phyloP scores from a whole-genome alignment of 2,113 vertebrate species.

The Scatophagus argus region DNA sequence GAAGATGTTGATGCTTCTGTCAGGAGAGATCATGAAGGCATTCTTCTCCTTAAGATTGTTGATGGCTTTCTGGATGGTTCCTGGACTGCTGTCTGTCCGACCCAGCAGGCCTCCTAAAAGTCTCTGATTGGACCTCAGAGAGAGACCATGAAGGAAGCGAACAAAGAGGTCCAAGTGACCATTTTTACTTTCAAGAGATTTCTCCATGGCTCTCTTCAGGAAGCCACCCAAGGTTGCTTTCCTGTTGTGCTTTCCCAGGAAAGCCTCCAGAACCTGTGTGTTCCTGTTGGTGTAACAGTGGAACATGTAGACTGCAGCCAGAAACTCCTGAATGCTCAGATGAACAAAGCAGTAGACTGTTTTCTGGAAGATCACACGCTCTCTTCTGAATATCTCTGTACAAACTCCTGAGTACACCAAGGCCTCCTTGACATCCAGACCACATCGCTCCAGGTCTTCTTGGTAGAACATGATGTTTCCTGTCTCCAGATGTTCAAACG shows the following conservation, averaged over 20 bases:
- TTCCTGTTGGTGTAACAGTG: conserved; percentile 1
- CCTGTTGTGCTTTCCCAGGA: not conserved
- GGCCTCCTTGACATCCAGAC: conserved; percentile 40
- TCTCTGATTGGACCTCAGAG: too few species aligned
- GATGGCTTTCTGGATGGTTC: too few species aligned
- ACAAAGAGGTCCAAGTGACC: too few species aligned
- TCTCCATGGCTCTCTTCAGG: too few species aligned
- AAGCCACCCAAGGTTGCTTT: too few species aligned
- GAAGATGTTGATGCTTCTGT: too few species aligned
- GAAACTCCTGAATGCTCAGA: conserved; percentile 55
- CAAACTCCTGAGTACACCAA: conserved; percentile 48
- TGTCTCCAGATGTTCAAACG: conserved; percentile 36
- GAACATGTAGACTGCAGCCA: conserved; percentile 39
- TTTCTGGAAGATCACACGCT: conserved; percentile 21
- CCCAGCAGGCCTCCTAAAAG: too few species aligned
- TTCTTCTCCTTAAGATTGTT: too few species aligned
- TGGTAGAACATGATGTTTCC: conserved; percentile 56
- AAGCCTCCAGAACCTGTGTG: not conserved
- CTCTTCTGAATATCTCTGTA: conserved; percentile 44
- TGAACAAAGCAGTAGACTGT: conserved; percentile 62
- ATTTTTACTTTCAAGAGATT: too few species aligned
- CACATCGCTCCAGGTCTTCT: conserved; percentile 54
- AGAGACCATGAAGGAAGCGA: too few species aligned
- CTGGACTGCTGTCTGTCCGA: too few species aligned
- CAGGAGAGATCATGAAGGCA: too few species aligned